Conservation (phyloP, 1,140 invertebrate species). For the Drosophila chauvacae region DNA sequence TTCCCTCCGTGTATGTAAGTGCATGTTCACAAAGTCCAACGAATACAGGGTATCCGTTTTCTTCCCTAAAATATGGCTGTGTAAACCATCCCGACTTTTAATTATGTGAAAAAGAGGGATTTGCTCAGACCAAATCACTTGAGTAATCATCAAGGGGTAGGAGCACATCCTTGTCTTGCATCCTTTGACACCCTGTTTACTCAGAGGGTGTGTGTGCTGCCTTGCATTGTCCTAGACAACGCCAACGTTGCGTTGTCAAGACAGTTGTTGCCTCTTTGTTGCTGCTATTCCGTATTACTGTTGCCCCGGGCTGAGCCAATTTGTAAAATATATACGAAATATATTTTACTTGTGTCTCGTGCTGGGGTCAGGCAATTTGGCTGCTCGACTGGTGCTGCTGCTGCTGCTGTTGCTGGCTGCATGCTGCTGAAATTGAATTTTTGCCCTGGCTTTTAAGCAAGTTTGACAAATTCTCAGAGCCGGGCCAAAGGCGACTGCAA, state of each 20-base stretch:
- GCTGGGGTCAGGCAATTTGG: constrained; percentile 58
- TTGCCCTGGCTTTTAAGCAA: constrained; percentile 61
- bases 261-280: constrained; percentile 56
- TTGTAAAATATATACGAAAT: constrained; percentile 75
- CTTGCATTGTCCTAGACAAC: constrained; percentile 52
- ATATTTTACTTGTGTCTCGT: constrained; percentile 64
- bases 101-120: not conserved
- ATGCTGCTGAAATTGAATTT: constrained; percentile 76
- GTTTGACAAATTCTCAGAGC: constrained; percentile 74
- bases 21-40: not conserved
- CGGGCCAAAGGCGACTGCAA: constrained; percentile 64
- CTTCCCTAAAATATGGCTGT: not conserved
- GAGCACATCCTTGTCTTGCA: not conserved
- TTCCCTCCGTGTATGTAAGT: not conserved
- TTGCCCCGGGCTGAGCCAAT: constrained; percentile 69
- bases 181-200: constrained; percentile 30
- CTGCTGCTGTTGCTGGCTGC: constrained; percentile 24
- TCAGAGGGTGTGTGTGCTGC: not conserved
- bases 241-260: constrained; percentile 60
- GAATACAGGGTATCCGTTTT: constrained; percentile 21
- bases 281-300: constrained; percentile 33
- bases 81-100: not conserved
- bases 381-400: constrained; percentile 37
- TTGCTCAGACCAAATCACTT: not conserved
- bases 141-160: not conserved